Percentiles rank a stretch among this genome's conserved stretches.
These are phyloP conservation scores for Micrasema longulum DNA, from an alignment of 1,140 invertebrate species.

Conservation along the genomic window DNA sequence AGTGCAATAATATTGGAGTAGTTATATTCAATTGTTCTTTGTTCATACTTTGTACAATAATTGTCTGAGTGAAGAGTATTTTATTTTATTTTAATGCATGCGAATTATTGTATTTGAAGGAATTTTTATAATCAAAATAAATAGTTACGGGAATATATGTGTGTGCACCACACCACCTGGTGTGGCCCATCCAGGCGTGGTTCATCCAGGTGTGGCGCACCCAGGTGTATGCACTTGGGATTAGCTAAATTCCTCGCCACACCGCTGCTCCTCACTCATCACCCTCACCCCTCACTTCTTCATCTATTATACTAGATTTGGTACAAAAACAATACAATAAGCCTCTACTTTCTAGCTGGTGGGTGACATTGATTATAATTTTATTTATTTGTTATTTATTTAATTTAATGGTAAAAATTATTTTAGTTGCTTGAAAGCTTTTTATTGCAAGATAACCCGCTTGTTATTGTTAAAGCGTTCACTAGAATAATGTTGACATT, in stretches of 20 bases:
- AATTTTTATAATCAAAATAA: not conserved
- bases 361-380: conserved; percentile 19
- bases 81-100: conserved; percentile 11
- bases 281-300: not conserved
- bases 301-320: conserved; percentile 1
- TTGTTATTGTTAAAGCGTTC: conserved; percentile 51
- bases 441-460: conserved; percentile 45
- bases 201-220: no score
- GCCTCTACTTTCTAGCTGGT: conserved; percentile 6
- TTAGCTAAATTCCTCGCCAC: not conserved
- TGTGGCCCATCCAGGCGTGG: no score
- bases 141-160: not conserved
- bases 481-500: conserved; percentile 43
- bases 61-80: conserved; percentile 24
- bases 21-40: conserved; percentile 16
- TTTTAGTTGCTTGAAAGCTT: conserved; percentile 49
- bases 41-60: conserved; percentile 1
- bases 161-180: no score
- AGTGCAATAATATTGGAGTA: conserved; percentile 37
- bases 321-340: not conserved
- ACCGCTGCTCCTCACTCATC: conserved; percentile 1
- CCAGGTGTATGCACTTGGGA: not conserved
- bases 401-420: conserved; percentile 48
- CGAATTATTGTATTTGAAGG: conserved; percentile 9
- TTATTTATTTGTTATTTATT: conserved; percentile 55